Base-by-base conservation (phyloP, 2,888 invertebrate genomes). In the Clitarchus hookeri region DNA sequence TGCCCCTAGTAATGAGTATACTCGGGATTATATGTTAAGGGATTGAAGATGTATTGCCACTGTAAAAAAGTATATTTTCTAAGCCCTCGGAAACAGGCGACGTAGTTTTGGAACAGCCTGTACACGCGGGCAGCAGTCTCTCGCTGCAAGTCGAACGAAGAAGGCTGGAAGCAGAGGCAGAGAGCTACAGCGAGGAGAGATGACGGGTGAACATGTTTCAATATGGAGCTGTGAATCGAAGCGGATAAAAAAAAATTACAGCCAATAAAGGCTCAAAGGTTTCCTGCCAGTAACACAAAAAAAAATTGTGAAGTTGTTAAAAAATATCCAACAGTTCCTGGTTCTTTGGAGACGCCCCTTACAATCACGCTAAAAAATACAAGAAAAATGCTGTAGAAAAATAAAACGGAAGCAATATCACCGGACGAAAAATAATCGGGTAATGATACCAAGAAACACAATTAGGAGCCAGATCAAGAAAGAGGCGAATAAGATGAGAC, bases 211-310 rank as follows among this genome's bases (percentile, higher is more conserved):
- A 65, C 65, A 65, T n/a, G 65, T 65, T 65, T 65, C 65, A 65
- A 65, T 65, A 65, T 65, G 65, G 65, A 65, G 65, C 65, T 65
- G 65, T 65, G 65, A 65, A 65, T 65, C 65, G 65, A 65, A 65
- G 65, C 65, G 65, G n/a, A 65, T 23, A 65, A 23, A 65, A 65
- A 65, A 65, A 65, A 65, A 65, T 11, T 65, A 65, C 2, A 65
- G 65, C 23, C 11, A 65, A 65, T 65, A 65, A 65, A 65, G 65
- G 65, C n/a, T 23, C 65, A n/a, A 19, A 19, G 8, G 65, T 11
- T 65, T 53, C n/a, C n/a, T 8, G 23, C 65, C 65, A 65, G n/a
- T n/a, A n/a, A n/a, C n/a, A 23, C 65, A 23, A 23, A 65, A 23
- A 65, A 65, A 65, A 65, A 23, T n/a, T n/a, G 19, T 8, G 8